Evolutionary conservation across 1,140 invertebrate genomes (phyloP).

Genomic region (Megalonaias nervosa): DNA sequence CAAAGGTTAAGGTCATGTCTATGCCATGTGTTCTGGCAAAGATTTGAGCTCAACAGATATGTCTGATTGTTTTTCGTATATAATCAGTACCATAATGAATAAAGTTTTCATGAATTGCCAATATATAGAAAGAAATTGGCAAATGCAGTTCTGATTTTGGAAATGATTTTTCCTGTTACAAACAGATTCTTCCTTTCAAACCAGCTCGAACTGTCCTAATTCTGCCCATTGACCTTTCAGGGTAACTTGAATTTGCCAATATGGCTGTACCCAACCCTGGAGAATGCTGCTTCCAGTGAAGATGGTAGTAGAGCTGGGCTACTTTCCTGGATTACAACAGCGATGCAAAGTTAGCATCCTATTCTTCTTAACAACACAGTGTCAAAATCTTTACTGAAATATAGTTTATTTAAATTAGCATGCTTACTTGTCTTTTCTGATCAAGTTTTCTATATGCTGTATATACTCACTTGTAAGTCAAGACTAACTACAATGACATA

Average conservation of each 20-base stretch:
- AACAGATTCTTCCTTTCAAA: too few species aligned
- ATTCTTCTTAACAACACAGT: neutral
- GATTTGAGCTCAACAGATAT: too few species aligned
- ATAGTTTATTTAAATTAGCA: neutral
- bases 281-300: conserved; percentile 5
- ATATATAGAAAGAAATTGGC: too few species aligned
- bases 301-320: conserved; percentile 12
- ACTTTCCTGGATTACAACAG: conserved; percentile 32
- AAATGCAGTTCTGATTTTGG: too few species aligned
- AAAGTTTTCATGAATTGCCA: too few species aligned
- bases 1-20: too few species aligned
- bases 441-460: neutral
- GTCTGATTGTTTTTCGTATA: too few species aligned
- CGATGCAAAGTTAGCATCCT: conserved; percentile 17
- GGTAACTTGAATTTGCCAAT: conserved; percentile 53
- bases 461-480: neutral
- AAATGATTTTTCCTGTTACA: too few species aligned
- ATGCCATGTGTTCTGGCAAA: too few species aligned
- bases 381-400: neutral
- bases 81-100: too few species aligned
- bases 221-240: conserved; percentile 31
- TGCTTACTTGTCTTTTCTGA: neutral
- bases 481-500: neutral
- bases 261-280: conserved; percentile 52
- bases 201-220: too few species aligned